These are phyloP conservation scores for Drosophila kohkoa DNA, from an alignment of 1,140 invertebrate genomes.

Conservation along the genomic window DNA sequence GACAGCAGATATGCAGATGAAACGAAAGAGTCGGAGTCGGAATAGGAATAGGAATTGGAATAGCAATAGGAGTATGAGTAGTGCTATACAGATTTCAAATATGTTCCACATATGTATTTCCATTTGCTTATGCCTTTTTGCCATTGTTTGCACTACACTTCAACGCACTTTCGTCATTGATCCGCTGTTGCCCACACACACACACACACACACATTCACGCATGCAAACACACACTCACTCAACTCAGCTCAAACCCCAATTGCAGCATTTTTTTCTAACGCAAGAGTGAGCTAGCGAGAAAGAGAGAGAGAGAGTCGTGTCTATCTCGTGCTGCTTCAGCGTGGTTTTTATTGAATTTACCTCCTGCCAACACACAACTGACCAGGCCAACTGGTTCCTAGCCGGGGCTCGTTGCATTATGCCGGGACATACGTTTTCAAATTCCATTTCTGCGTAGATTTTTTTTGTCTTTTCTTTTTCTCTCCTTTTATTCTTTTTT, in stretches of 20 bases:
- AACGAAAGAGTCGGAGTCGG: not conserved
- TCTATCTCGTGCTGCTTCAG: slow-evolving; percentile 39
- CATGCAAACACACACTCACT: not conserved
- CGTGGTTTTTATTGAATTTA: slow-evolving; percentile 71
- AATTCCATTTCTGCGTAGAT: slow-evolving; percentile 76
- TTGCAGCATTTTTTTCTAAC: slow-evolving; percentile 37
- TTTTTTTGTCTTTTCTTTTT: slow-evolving; percentile 33
- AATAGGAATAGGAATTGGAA: not conserved
- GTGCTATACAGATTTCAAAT: slow-evolving; percentile 46
- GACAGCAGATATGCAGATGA: not conserved
- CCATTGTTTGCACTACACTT: slow-evolving; percentile 82
- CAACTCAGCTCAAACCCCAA: slow-evolving; percentile 42
- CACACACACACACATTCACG: not conserved
- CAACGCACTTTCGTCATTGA: slow-evolving; percentile 81
- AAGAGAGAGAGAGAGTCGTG: slow-evolving; percentile 11
- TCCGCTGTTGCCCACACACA: slow-evolving; percentile 44
- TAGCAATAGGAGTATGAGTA: not conserved
- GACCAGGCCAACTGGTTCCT: slow-evolving; percentile 51
- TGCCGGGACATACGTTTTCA: slow-evolving; percentile 78
- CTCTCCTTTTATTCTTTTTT: slow-evolving; percentile 14
- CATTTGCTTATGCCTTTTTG: slow-evolving; percentile 70
- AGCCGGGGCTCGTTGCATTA: slow-evolving; percentile 69
- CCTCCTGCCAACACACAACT: slow-evolving; percentile 38
- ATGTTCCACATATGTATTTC: slow-evolving; percentile 44
- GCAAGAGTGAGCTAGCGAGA: not conserved